Percentiles rank a stretch among this genome's conserved stretches.
Conservation (phyloP, 2,113 vertebrate species). For the Pungitius pungitius region DNA sequence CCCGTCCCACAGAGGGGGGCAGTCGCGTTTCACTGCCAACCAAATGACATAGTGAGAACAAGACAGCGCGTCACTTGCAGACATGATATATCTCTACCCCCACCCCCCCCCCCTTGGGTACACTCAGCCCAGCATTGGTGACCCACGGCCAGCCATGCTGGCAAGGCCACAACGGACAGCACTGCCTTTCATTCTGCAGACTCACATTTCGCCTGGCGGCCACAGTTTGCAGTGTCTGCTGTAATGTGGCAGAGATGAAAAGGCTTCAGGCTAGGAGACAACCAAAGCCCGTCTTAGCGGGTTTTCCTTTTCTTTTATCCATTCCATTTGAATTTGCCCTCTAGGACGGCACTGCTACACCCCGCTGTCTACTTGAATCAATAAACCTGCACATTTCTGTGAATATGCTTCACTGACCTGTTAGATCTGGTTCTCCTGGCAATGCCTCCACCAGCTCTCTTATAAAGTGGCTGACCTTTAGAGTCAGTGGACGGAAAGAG, state of each 20-base stretch:
- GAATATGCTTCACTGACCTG: conserved; percentile 7
- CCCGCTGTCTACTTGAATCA: neutral
- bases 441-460: conserved; percentile 2
- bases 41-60: conserved; percentile 65
- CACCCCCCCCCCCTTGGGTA: conserved; percentile 18
- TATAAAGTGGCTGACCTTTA: conserved; percentile 53
- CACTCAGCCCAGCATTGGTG: conserved; percentile 6
- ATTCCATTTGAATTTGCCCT: neutral
- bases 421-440: conserved; percentile 14
- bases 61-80: conserved; percentile 48
- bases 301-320: neutral
- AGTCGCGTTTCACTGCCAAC: conserved; percentile 35
- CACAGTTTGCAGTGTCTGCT: neutral
- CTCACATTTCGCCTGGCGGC: conserved; percentile 31
- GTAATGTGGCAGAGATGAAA: neutral
- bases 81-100: conserved; percentile 48
- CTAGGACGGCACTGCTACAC: neutral
- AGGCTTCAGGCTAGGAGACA: neutral
- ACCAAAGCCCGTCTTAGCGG: neutral
- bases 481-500: conserved; percentile 29
- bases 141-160: conserved; percentile 5
- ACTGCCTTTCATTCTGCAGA: conserved; percentile 47
- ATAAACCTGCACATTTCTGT: neutral
- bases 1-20: neutral
- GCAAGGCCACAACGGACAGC: conserved; percentile 4